Evolutionary conservation across 2,888 invertebrate species (phyloP), one percentile per base, ranked within the genome.

Genomic region (Chrysolina americana): DNA sequence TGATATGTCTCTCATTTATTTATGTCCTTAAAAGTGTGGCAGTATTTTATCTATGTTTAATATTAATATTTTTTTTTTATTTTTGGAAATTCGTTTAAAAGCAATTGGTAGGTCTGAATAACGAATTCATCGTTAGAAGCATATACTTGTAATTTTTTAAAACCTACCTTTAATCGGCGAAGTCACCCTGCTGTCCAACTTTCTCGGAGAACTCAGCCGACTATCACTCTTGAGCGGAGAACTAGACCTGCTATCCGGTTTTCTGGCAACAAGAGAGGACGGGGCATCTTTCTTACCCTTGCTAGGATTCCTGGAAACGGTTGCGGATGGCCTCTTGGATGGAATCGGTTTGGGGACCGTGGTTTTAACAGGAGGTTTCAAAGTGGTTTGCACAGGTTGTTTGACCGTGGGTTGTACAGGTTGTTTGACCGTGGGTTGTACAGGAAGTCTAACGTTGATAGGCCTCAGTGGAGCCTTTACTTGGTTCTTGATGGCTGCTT

Each of bases 161-260:
- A 19, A 23, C 4, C 13, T 28, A 47, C 78, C 72, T 76, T 84
- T 85, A 19, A 84, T 78, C 5, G 85, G 85, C 2, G 85, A 85
- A 13, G 81, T 83, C 63, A 83, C 78, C 28, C 80, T 74, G 71
- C 84, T 85, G 74, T 85, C 84, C 8, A 81, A 48, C 70, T 84
- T 85, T 69, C 83, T 79, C 0, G 85, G 85, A 0, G 85, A 85
- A 77, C 81, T 81, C 1, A 78, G 76, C 10, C 84, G 74, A 75
- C 83, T 83, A 63, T 84, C 83, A 13, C 68, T 64, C 70, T 84
- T 85, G 65, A 85, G 74, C 2, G 85, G 85, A 8, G 83, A 84
- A 75, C 81, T 81, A n/a, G 80, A 74, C 28, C 82, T 72, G 62
- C 83, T 78, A 69, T 83, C 75, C 0, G 81, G 77, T 74, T 64